Evolutionary conservation across 2,113 vertebrate genomes (phyloP).

Genomic region (Enhydra lutris): DNA sequence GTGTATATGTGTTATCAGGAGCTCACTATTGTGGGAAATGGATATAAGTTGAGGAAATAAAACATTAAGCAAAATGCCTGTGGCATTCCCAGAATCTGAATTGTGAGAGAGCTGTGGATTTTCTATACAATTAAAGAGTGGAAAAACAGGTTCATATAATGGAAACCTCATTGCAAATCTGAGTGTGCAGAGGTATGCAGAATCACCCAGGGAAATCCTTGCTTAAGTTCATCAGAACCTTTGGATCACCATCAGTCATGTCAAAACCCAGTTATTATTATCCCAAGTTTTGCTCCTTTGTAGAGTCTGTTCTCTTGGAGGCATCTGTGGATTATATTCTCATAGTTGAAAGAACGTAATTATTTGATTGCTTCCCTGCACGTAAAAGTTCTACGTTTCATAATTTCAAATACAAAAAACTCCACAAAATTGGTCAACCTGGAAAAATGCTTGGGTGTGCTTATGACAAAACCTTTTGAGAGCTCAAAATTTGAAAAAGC

Average conservation of each 20-base stretch:
- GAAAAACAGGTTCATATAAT: background rate
- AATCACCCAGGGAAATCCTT: background rate
- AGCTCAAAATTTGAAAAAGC: background rate
- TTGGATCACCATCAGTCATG: background rate
- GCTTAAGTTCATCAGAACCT: background rate
- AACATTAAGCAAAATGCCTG: background rate
- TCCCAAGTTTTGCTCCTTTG: background rate
- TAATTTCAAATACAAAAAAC: conserved; percentile 26
- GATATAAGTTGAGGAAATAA: background rate
- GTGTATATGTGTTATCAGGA: background rate
- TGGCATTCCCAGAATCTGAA: background rate
- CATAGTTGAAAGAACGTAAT: background rate
- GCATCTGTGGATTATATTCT: background rate
- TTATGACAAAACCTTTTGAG: background rate
- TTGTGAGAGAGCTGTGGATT: background rate
- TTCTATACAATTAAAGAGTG: background rate
- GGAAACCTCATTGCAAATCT: background rate
- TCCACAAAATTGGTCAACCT: background rate
- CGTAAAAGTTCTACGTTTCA: background rate
- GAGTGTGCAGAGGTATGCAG: background rate
- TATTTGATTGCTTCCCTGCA: background rate
- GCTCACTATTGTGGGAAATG: background rate
- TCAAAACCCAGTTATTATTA: background rate
- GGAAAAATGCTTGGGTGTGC: background rate
- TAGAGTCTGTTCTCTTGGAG: background rate